Percentiles rank a stretch among this genome's conserved stretches.
Conservation (phyloP, 2,797 vertebrate genomes). For the Characodon lateralis region DNA sequence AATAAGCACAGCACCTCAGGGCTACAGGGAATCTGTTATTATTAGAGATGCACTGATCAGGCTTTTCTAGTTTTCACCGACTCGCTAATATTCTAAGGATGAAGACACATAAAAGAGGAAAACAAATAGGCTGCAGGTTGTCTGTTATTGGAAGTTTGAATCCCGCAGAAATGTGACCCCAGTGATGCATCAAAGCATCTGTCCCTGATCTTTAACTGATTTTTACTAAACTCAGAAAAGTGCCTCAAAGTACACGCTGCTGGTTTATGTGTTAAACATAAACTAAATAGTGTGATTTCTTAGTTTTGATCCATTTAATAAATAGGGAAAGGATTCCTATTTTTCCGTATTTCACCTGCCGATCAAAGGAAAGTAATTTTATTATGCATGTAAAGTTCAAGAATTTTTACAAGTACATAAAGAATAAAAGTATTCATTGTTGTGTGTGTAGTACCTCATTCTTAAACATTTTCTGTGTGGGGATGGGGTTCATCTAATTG, state of each 20-base stretch:
- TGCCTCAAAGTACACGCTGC: background rate
- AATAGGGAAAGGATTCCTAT: background rate
- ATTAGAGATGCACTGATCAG: conserved; percentile 9
- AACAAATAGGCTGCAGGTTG: background rate
- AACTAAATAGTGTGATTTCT: background rate
- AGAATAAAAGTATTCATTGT: conserved; percentile 55
- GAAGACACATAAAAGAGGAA: background rate
- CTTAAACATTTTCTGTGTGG: background rate
- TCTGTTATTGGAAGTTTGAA: background rate
- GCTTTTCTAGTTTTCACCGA: background rate
- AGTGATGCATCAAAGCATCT: background rate
- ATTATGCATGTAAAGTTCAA: conserved; percentile 28
- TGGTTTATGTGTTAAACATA: background rate
- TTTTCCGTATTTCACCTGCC: background rate
- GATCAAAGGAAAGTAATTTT: background rate
- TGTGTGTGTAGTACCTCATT: conserved; percentile 30
- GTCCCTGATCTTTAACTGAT: background rate
- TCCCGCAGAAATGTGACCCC: background rate
- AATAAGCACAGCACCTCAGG: conserved; percentile 44
- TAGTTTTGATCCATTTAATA: background rate
- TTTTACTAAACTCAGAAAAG: background rate
- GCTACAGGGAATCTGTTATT: conserved; percentile 37
- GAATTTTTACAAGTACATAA: conserved; percentile 48
- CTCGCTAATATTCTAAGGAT: background rate
- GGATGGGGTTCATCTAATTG: no score